Evolutionary conservation across 2,888 invertebrate genomes (phyloP).

Genomic region (Margaritifera margaritifera): DNA sequence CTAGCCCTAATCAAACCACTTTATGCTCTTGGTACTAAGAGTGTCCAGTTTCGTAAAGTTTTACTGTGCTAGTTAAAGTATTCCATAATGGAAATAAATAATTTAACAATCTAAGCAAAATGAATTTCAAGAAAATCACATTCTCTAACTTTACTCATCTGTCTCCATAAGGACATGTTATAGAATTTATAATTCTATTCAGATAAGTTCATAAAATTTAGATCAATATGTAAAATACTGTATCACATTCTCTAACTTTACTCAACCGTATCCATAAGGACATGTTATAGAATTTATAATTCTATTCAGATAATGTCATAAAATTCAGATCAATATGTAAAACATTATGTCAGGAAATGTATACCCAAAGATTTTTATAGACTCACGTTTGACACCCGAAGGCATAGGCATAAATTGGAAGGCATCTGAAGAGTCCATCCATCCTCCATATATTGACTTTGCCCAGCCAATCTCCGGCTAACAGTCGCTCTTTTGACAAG

Average conservation of each 20-base stretch:
- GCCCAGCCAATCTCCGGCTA: slow-evolving; percentile 81
- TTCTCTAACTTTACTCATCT: too few relatives aligned
- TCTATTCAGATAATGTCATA: background rate
- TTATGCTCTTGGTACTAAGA: too few relatives aligned
- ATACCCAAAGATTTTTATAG: background rate
- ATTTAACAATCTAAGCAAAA: background rate
- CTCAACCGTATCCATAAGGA: too few relatives aligned
- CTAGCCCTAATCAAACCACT: too few relatives aligned
- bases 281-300: background rate
- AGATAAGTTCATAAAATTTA: background rate
- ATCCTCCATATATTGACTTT: slow-evolving; percentile 76
- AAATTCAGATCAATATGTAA: too few relatives aligned
- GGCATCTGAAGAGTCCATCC: slow-evolving; percentile 88
- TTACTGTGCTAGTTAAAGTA: too few relatives aligned
- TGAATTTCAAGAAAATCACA: background rate
- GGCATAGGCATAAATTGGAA: slow-evolving; percentile 97
- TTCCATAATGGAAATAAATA: too few relatives aligned
- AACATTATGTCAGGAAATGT: too few relatives aligned
- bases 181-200: too few relatives aligned
- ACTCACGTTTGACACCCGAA: slow-evolving; percentile 95
- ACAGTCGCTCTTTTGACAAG: slow-evolving; percentile 71
- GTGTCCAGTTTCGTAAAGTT: too few relatives aligned
- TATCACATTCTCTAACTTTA: background rate
- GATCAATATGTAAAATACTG: background rate
- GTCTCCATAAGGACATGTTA: too few relatives aligned